Evolutionary conservation across 2,888 invertebrate genomes (phyloP).

Genomic region (Diaprepes abbreviatus): DNA sequence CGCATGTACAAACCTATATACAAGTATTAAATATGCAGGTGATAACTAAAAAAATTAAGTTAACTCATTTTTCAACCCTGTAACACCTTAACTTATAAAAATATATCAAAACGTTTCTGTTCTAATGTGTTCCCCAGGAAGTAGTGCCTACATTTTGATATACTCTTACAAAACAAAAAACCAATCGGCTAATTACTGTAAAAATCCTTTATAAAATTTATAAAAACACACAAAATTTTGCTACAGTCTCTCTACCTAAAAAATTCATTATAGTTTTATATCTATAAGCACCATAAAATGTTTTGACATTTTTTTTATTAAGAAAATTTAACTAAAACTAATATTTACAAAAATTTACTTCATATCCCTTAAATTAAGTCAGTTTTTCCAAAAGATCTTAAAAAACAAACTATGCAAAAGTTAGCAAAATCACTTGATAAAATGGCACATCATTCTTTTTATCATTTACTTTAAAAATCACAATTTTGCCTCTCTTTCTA

Average conservation of each 20-base stretch:
- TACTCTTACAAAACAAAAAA: constrained; percentile 30
- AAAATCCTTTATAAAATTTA: constrained; percentile 60
- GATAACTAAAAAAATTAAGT: constrained; percentile 37
- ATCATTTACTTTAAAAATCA: constrained; percentile 42
- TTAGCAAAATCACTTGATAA: constrained; percentile 52
- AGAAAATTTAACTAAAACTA: constrained; percentile 54
- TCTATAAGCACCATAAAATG: constrained; percentile 63
- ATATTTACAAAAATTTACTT: constrained; percentile 54
- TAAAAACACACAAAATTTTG: constrained; percentile 60
- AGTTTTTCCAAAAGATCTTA: constrained; percentile 45
- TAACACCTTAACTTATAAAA: constrained; percentile 50
- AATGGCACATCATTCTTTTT: constrained; percentile 45
- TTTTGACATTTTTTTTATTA: constrained; percentile 62
- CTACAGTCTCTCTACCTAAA: constrained; percentile 49
- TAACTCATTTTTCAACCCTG: constrained; percentile 60
- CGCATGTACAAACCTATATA: constrained; percentile 51
- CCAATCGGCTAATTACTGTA: constrained; percentile 56
- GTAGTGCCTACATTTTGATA: constrained; percentile 22
- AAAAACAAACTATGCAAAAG: constrained; percentile 51
- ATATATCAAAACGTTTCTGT: constrained; percentile 27
- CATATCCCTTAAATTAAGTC: constrained; percentile 10
- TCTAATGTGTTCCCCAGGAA: neutral
- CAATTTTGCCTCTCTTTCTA: constrained; percentile 33
- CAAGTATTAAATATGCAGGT: constrained; percentile 53
- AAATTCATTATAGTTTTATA: constrained; percentile 35